Evolutionary conservation across 2,888 invertebrate species (phyloP).

Genomic region (Limenitis camilla): DNA sequence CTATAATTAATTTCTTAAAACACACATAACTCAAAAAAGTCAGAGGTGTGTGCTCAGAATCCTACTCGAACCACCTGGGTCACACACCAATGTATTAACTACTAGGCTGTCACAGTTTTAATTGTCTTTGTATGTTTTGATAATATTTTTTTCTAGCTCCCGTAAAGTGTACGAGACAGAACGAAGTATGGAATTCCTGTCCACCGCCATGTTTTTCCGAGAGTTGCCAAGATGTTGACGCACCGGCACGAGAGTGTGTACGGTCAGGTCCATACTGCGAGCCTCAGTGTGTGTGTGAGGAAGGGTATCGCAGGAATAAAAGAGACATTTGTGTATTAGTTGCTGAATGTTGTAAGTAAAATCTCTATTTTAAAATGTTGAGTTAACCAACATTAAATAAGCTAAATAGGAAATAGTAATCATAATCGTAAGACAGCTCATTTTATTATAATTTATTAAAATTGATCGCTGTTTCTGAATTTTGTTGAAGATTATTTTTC

Average conservation of each 20-base stretch:
- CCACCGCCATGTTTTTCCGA: constrained; percentile 34
- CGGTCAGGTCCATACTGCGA: constrained; percentile 23
- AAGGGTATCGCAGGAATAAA: constrained; percentile 31
- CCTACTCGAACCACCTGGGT: no score
- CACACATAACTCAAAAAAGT: no score
- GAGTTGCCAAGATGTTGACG: constrained; percentile 28
- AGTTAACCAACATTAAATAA: no score
- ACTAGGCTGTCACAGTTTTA: background rate
- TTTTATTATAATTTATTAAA: no score
- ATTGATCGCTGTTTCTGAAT: no score
- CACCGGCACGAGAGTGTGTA: constrained; percentile 16
- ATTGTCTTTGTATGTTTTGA: background rate
- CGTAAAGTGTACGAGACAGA: constrained; percentile 34
- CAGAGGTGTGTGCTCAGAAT: no score
- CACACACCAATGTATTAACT: no score
- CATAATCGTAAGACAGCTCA: no score
- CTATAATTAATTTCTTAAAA: no score
- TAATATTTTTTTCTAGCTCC: constrained; percentile 31
- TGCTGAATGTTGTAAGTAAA: constrained; percentile 28
- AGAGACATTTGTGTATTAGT: constrained; percentile 30
- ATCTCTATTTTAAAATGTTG: background rate
- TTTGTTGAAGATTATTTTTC: no score
- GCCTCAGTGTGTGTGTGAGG: constrained; percentile 35
- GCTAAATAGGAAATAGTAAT: no score
- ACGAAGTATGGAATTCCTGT: constrained; percentile 36